A percentile compares a stretch with the other conserved stretches of the same genome.
Evolutionary conservation across 2,888 invertebrate species (phyloP).

Genomic region (Drosophila pegasa): DNA sequence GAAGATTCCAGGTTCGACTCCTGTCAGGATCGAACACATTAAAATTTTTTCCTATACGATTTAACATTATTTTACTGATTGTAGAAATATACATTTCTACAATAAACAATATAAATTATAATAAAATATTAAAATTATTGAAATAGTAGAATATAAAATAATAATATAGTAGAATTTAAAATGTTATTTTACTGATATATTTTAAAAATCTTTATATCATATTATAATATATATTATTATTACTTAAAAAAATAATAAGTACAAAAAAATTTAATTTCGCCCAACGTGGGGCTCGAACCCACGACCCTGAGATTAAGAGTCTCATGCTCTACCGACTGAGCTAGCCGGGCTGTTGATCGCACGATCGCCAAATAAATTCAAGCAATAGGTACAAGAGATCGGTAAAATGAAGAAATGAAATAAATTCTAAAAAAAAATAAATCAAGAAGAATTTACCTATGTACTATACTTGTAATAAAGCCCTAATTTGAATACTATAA

Average conservation of each 20-base stretch:
- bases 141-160: too few species aligned
- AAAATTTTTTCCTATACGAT: neutral
- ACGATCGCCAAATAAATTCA: neutral
- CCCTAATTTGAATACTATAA: too few species aligned
- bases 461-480: neutral
- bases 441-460: too few species aligned
- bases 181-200: too few species aligned
- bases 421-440: neutral
- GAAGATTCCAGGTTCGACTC: conserved; percentile 86
- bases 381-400: neutral
- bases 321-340: conserved; percentile 80
- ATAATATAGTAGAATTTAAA: too few species aligned
- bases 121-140: too few species aligned
- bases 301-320: conserved; percentile 80
- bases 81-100: too few species aligned
- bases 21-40: conserved; percentile 84
- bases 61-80: too few species aligned
- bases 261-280: conserved; percentile 50
- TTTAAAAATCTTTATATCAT: too few species aligned
- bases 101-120: too few species aligned
- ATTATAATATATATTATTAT: too few species aligned
- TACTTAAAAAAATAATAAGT: too few species aligned
- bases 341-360: conserved; percentile 61
- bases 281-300: conserved; percentile 81
- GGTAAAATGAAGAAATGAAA: neutral